phyloP scores from a whole-genome alignment of 2,113 vertebrate genomes.

The Tricholaema leucomelas region DNA sequence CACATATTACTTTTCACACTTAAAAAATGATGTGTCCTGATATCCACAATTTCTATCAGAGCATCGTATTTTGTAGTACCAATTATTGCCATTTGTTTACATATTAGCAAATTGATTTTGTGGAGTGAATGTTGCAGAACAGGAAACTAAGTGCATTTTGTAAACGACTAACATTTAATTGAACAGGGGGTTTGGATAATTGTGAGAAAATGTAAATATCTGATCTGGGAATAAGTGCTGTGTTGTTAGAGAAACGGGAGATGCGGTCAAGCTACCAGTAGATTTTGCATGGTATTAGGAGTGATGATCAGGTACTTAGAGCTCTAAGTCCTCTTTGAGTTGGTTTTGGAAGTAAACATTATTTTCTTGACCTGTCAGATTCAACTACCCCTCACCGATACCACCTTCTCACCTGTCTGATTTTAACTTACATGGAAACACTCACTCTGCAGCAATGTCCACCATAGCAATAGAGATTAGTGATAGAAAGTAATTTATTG shows the following conservation, averaged over 20 bases:
- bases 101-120: neutral
- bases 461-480: neutral
- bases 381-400: neutral
- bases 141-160: neutral
- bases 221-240: neutral
- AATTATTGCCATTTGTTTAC: neutral
- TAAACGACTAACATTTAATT: neutral
- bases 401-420: fast-evolving
- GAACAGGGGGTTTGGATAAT: neutral
- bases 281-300: neutral
- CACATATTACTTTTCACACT: neutral
- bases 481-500: neutral
- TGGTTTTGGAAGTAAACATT: neutral
- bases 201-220: neutral
- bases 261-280: neutral
- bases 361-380: neutral
- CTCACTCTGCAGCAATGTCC: neutral
- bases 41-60: neutral
- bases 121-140: neutral
- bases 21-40: neutral
- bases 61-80: neutral
- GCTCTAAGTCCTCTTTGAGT: neutral
- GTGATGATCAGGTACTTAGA: neutral
- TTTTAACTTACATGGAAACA: neutral
- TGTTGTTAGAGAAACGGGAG: neutral